Evolutionary conservation across 2,113 vertebrate genomes (phyloP), one percentile per base, ranked within the genome.

Genomic region (Chelonoidis abingdonii): DNA sequence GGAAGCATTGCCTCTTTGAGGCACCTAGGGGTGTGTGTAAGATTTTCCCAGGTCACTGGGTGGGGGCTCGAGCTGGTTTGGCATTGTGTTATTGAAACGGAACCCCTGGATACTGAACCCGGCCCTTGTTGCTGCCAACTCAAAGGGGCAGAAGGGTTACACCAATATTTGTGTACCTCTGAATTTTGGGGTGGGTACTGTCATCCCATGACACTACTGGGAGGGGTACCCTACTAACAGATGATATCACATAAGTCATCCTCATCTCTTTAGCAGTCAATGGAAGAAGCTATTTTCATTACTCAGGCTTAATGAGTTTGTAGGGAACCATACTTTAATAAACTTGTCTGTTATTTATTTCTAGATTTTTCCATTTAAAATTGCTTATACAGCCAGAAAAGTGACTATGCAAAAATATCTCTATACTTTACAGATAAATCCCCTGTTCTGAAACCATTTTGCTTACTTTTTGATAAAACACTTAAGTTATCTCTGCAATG

Each of bases 251-350:
- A 69, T 69, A 69, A 65, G 16, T 65, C 3, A 4, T 27, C 57
- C 25, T 29, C 27, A 59, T 59, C 57, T 59, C 57, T 59, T 59
- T 59, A 59, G 57, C 57, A 59, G 57, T 59, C 27, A 59, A 59
- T 80, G 35, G 24, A 25, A 89, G 85, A 86, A 4, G 1, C 3
- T 0, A 19, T 56, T 91, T 88, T 59, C 31, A 1, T 57, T 29
- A 59, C 27, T 59, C 27, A 59, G 57, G 6, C 5, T 27, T 59
- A 29, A 27, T 90, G 85, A 1, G 1, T 7, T 57, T 72, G 80
- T 92, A 93, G 56, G 83, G 12, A 85, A 81, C 1, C 10, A 24
- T 78, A 62, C 84, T 93, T 93, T 29, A 80, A 78, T 78, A 72
- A 83, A 89, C 49, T 50, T 80, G 0, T 8, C 22, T 50, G 31